phyloP scores from a whole-genome alignment of 2,888 invertebrate genomes.

The Anaspis maculata region DNA sequence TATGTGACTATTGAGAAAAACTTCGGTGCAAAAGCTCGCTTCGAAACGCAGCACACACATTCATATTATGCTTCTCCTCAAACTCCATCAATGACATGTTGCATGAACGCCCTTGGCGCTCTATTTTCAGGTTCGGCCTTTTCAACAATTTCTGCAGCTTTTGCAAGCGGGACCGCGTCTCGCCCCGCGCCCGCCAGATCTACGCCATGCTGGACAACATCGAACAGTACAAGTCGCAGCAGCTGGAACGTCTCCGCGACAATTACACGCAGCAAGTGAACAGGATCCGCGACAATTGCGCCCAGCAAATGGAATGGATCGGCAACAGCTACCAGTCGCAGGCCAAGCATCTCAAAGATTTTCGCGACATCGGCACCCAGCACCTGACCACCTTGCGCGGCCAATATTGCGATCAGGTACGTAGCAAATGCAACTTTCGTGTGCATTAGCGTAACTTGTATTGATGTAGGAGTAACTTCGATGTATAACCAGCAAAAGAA shows the following conservation, averaged over 20 bases:
- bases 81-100: too few relatives aligned
- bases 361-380: conserved; percentile 85
- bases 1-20: too few relatives aligned
- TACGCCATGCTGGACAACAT: conserved; percentile 84
- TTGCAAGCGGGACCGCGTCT: conserved; percentile 59
- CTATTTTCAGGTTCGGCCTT: conserved; percentile 56
- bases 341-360: conserved; percentile 76
- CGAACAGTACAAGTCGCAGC: conserved; percentile 82
- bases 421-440: conserved; percentile 7
- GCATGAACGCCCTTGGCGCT: too few relatives aligned
- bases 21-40: too few relatives aligned
- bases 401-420: conserved; percentile 88
- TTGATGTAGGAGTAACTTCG: too few relatives aligned
- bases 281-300: conserved; percentile 87
- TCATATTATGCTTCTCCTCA: too few relatives aligned
- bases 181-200: conserved; percentile 75
- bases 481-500: too few relatives aligned
- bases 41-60: too few relatives aligned
- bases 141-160: conserved; percentile 68
- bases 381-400: conserved; percentile 79
- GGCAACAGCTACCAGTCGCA: conserved; percentile 85
- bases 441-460: too few relatives aligned
- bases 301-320: conserved; percentile 90
- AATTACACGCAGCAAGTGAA: conserved; percentile 90
- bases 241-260: conserved; percentile 79